Evolutionary conservation across 2,797 vertebrate species (phyloP).

Genomic region (Mus caroli): DNA sequence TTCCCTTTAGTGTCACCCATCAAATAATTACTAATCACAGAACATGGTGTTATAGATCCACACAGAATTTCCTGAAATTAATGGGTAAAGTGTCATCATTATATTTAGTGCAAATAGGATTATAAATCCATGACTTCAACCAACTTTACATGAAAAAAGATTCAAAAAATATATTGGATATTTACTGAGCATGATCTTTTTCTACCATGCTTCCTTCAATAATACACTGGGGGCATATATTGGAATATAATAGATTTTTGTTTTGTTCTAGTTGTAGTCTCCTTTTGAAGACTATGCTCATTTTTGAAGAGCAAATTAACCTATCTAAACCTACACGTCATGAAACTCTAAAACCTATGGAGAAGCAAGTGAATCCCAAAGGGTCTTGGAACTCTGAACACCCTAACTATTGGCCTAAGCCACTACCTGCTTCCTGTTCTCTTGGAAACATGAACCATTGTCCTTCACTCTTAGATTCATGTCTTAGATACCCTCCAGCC

Average conservation of each 20-base stretch:
- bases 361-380: too few species aligned
- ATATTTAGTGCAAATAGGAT: background rate
- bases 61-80: background rate
- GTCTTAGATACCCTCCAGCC: background rate
- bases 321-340: too few species aligned
- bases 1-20: background rate
- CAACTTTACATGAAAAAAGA: background rate
- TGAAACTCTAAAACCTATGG: too few species aligned
- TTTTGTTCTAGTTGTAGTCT: background rate
- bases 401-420: too few species aligned
- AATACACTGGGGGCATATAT: background rate
- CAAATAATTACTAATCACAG: constrained; percentile 23
- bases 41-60: background rate
- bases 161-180: background rate
- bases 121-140: background rate
- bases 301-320: background rate
- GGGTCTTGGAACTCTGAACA: too few species aligned
- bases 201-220: background rate
- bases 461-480: background rate
- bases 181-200: background rate
- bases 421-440: background rate
- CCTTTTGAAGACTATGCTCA: background rate
- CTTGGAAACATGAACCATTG: too few species aligned
- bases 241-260: background rate
- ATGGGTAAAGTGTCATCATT: background rate